Evolutionary conservation across 2,888 invertebrate genomes (phyloP), one percentile per base, ranked within the genome.

Genomic region (Sylvicola fuscatus): DNA sequence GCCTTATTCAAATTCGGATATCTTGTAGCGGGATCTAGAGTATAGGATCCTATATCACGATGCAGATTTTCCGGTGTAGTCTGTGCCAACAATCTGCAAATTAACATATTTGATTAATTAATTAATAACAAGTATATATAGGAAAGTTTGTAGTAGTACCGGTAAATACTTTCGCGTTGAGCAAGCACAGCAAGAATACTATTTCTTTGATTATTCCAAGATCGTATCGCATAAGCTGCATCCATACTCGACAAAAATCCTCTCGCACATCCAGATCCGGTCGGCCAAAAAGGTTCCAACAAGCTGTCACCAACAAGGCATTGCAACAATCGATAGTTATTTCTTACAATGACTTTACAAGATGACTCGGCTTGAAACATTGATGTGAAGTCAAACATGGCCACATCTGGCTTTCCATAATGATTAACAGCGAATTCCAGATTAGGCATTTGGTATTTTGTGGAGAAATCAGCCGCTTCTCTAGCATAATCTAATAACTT

Each of bases 301-400:
- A 97, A 64, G 55, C 90, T 92, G 61, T 98, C 97, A 1, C 97
- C 97, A 2, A 97, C 95, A 36, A 98, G 68, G 47, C 79, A 81
- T 63, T 86, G 80, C 12, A 97, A 63, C 4, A 97, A 63, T 31
- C 77, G 72, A 43, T 82, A 77, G 0, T 87, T 86, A 42, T 73
- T 62, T 36, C 64, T 52, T 42, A 43, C 80, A 11, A 84, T 56
- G 14, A 92, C 77, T 49, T 87, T 70, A 45, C 84, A 84, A 6
- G 95, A 89, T 59, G 92, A 89, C 58, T 93, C 92, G 0, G 97
- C 90, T 0, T 90, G 87, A 59, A 87, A 97, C 84, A 98, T 90
- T 1, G 92, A 92, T 0, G 98, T 98, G 56, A 98, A 98, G 61
- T 98, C 98, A 58, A 98, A 98, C 72, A 97, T 83, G 31, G 95